Evolutionary conservation across 2,888 invertebrate species (phyloP), one percentile per base, ranked within the genome.

Genomic region (Philereme vetulata): DNA sequence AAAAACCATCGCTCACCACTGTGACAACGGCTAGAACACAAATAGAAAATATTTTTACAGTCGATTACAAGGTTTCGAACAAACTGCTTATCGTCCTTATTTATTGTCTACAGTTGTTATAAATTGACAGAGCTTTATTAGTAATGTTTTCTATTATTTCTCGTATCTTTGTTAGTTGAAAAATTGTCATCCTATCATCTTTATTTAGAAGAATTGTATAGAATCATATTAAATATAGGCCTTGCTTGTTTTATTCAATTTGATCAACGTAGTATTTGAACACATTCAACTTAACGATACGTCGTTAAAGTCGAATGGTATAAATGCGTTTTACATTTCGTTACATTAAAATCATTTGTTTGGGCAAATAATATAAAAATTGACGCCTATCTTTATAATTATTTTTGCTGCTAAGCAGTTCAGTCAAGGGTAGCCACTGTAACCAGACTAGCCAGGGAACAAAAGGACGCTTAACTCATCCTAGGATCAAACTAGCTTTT

Each of bases 1-100:
- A 90, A 91, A 91, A 92, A 86, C 88, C 88, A 91, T 91, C 90
- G 86, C 83, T 92, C 91, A 92, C 90, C 76, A 78, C 75, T 83
- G 89, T 90, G 91, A 90, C 91, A 91, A 86, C 90, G 74, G 78
- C 90, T 90, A 85, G 84, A 88, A 86, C 80, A 86, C 84, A 87
- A 88, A 88, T 82, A 86, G 82, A 89, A 76, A 88, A 88, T 86
- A 86, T 79, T 84, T 86, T 90, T 92, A 90, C 85, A 91, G 91
- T 76, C 68, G 90, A 78, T 92, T 92, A 86, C 88, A 90, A 89
- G 80, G 82, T 84, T 83, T 81, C 51, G 52, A 51, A 45, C 56
- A 40, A 62, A 36, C 50, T 48, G 60, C 65, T 62, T 61, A 62
- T 66, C 60, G 57, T 61, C 68, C 68, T 62, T 69, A 58, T 49